Percentiles rank a stretch among this genome's conserved stretches.
These are phyloP conservation scores for Peromyscus aztecus DNA, from an alignment of 2,797 vertebrate genomes.

Conservation along the genomic window DNA sequence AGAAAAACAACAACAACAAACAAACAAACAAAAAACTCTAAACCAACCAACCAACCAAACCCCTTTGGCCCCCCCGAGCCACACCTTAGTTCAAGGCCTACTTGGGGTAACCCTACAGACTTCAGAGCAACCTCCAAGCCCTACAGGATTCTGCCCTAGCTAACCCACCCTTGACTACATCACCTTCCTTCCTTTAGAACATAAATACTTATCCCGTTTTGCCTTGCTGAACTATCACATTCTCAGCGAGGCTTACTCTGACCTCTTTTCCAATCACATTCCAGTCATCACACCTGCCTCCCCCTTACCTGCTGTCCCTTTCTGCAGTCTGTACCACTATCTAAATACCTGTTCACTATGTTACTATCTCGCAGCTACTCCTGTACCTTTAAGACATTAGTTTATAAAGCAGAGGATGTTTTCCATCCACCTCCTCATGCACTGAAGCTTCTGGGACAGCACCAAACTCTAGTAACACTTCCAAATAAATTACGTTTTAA, in stretches of 20 bases:
- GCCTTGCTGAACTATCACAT: not conserved
- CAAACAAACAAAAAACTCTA: no score
- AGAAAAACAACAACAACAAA: no score
- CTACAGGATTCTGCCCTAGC: not conserved
- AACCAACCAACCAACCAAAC: not conserved
- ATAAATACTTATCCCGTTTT: fast-evolving
- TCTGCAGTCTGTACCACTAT: not conserved
- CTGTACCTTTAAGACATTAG: no score
- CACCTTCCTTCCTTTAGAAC: not conserved
- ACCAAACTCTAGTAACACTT: not conserved
- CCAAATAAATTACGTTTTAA: not conserved
- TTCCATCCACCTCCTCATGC: not conserved
- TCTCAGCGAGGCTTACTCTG: not conserved
- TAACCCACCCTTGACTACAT: not conserved
- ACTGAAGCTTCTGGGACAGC: not conserved
- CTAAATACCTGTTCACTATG: fast-evolving
- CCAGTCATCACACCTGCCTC: not conserved
- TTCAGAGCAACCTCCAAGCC: not conserved
- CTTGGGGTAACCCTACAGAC: not conserved
- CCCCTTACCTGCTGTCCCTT: no score
- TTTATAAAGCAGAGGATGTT: not conserved
- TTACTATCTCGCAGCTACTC: not conserved
- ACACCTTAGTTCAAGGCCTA: not conserved
- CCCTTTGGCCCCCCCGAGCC: not conserved
- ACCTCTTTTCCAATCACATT: not conserved